phyloP scores from a whole-genome alignment of 2,113 vertebrate species.

The Eolophus roseicapilla region DNA sequence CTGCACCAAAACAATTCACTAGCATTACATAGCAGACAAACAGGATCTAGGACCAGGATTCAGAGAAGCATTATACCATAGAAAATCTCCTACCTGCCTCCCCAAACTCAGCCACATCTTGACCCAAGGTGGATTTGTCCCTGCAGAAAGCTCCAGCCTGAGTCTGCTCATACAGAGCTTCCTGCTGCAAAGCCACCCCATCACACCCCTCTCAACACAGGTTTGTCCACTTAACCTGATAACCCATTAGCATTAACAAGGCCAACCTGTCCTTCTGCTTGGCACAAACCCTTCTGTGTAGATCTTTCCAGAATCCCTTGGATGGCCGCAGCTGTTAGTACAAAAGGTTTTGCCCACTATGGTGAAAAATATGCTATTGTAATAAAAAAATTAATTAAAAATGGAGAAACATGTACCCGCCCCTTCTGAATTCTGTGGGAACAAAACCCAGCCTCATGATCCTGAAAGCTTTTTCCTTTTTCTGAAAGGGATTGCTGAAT shows the following conservation, averaged over 20 bases:
- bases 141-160: fast-evolving
- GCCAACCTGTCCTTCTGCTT: background rate
- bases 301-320: background rate
- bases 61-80: fast-evolving
- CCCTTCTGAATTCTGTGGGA: background rate
- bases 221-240: fast-evolving
- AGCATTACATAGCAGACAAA: fast-evolving
- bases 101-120: background rate
- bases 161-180: fast-evolving
- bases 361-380: background rate
- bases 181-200: background rate
- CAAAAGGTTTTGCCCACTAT: fast-evolving
- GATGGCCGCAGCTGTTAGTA: background rate
- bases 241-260: fast-evolving
- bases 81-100: background rate
- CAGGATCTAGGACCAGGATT: fast-evolving
- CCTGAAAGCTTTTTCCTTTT: background rate
- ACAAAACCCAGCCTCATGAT: background rate
- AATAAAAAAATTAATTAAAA: background rate
- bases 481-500: background rate
- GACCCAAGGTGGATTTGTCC: fast-evolving
- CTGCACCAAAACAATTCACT: fast-evolving
- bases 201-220: fast-evolving
- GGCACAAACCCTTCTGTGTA: background rate
- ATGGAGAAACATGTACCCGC: background rate